These are phyloP conservation scores for Battus philenor DNA, from an alignment of 1,140 invertebrate genomes.

Conservation along the genomic window DNA sequence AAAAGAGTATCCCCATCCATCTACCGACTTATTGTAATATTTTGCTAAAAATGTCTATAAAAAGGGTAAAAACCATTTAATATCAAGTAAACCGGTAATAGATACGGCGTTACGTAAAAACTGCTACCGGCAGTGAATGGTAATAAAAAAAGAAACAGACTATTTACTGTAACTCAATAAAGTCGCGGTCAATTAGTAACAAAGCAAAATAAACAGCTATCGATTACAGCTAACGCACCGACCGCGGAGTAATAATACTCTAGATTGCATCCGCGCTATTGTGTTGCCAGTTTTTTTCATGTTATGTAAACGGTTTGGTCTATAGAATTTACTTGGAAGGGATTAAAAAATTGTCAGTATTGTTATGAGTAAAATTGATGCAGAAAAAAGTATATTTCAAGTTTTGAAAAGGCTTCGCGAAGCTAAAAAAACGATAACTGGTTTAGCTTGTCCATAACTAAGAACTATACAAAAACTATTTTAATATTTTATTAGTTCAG, in stretches of 20 bases:
- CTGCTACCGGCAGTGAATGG: not conserved
- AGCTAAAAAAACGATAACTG: too few species aligned
- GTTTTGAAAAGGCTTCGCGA: too few species aligned
- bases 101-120: not conserved
- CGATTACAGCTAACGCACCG: constrained; percentile 12
- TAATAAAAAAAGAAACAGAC: constrained; percentile 2
- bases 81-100: too few species aligned
- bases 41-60: too few species aligned
- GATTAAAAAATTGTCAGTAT: not conserved
- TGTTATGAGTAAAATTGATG: too few species aligned
- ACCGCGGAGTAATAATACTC: constrained; percentile 1
- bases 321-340: not conserved
- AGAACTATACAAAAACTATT: too few species aligned
- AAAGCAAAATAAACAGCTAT: constrained; percentile 17
- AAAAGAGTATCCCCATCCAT: too few species aligned
- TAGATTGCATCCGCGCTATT: constrained; percentile 8
- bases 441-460: too few species aligned
- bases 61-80: too few species aligned
- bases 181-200: constrained; percentile 14
- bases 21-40: too few species aligned
- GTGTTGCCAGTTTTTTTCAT: constrained; percentile 10
- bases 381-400: too few species aligned
- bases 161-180: constrained; percentile 16
- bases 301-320: constrained; percentile 2
- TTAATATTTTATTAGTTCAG: too few species aligned